A percentile compares a stretch with the other conserved stretches of the same genome.
Evolutionary conservation across 2,797 vertebrate species (phyloP).

Genomic region (Sebastes kiyomatsui): DNA sequence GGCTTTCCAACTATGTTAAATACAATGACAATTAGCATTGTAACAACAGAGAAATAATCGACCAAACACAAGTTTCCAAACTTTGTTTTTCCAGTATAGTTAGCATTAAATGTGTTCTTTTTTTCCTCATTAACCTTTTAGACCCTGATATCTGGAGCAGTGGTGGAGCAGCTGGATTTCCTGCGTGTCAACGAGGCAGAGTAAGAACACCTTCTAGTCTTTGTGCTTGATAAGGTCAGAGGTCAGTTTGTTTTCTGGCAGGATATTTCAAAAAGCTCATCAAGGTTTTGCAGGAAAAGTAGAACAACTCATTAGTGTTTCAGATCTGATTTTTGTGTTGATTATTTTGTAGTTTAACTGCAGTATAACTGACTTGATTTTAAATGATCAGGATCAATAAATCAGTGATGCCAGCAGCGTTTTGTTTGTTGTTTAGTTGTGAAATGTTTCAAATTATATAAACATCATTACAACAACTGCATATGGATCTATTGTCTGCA

Average conservation of each 20-base stretch:
- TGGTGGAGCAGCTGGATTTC: constrained; percentile 97
- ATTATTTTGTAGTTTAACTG: too few relatives aligned
- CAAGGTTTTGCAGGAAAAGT: background rate
- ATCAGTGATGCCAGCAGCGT: background rate
- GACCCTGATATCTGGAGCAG: constrained; percentile 96
- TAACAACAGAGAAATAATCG: too few relatives aligned
- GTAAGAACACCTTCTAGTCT: constrained; percentile 79
- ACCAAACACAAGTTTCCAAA: too few relatives aligned
- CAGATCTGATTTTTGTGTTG: background rate
- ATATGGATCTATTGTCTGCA: background rate
- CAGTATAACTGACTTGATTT: background rate
- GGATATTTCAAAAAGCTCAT: background rate
- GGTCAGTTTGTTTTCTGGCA: background rate
- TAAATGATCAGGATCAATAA: background rate
- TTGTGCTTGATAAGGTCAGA: constrained; percentile 4
- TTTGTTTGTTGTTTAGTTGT: background rate
- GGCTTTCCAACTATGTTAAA: too few relatives aligned
- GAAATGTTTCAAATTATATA: background rate
- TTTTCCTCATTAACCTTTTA: constrained; percentile 64
- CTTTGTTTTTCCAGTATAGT: background rate
- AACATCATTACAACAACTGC: background rate
- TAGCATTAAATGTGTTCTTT: background rate
- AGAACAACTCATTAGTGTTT: background rate
- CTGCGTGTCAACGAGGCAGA: constrained; percentile 92
- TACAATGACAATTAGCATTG: too few relatives aligned